Evolutionary conservation across 2,888 invertebrate genomes (phyloP).

Genomic region (Platycheirus rosarum): DNA sequence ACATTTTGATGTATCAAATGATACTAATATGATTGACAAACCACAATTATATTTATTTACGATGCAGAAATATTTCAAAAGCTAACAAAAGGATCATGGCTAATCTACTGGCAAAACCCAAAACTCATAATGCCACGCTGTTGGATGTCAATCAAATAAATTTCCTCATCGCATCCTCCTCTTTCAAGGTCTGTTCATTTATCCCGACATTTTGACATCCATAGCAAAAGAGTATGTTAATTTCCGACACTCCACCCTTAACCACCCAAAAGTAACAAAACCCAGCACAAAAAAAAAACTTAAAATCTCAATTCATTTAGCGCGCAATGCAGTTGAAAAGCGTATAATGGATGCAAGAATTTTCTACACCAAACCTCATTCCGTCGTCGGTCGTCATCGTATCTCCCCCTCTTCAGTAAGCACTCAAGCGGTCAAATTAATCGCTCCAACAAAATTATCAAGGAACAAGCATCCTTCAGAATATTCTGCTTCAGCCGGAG

Average conservation of each 20-base stretch:
- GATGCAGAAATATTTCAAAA: too few species aligned
- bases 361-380: constrained; percentile 52
- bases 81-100: too few species aligned
- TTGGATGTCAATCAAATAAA: constrained; percentile 68
- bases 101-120: constrained; percentile 62
- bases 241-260: constrained; percentile 54
- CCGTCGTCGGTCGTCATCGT: constrained; percentile 18
- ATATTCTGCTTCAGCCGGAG: neutral
- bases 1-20: too few species aligned
- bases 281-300: constrained; percentile 36
- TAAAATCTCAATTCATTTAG: constrained; percentile 66
- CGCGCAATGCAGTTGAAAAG: constrained; percentile 64
- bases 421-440: constrained; percentile 73
- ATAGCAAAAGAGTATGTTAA: constrained; percentile 65
- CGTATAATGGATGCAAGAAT: constrained; percentile 64
- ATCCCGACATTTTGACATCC: constrained; percentile 70
- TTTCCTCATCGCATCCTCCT: constrained; percentile 53
- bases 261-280: constrained; percentile 16
- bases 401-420: constrained; percentile 43
- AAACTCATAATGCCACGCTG: constrained; percentile 54
- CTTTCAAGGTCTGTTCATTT: constrained; percentile 50
- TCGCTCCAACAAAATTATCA: constrained; percentile 42
- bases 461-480: constrained; percentile 57
- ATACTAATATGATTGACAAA: too few species aligned
- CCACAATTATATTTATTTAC: too few species aligned